These are phyloP conservation scores for Candidula unifasciata DNA, from an alignment of 2,888 invertebrate genomes.

Conservation along the genomic window DNA sequence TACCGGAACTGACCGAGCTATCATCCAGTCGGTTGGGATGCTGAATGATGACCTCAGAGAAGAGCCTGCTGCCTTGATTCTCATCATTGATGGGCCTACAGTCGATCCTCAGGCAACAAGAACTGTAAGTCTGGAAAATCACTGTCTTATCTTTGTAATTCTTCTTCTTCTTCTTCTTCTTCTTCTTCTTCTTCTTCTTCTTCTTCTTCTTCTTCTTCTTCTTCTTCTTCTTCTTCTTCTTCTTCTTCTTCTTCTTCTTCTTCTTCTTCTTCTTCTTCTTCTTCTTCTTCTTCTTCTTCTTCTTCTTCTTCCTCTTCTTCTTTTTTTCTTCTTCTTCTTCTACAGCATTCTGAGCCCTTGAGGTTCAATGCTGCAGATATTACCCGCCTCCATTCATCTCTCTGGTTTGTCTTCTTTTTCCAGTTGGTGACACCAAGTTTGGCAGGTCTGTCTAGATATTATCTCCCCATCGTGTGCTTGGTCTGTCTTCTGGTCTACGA, in stretches of 20 bases:
- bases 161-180: background rate
- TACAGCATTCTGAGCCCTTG: too few relatives aligned
- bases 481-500: too few relatives aligned
- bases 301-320: background rate
- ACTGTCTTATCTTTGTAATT: background rate
- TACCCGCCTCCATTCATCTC: too few relatives aligned
- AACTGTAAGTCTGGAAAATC: conserved; percentile 31
- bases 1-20: conserved; percentile 46
- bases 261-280: background rate
- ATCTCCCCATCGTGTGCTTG: too few relatives aligned
- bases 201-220: background rate
- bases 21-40: conserved; percentile 34
- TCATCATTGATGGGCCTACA: conserved; percentile 53
- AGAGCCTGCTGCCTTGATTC: conserved; percentile 23
- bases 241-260: background rate
- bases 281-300: background rate
- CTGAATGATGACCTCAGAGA: conserved; percentile 22
- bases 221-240: background rate
- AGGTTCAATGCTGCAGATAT: too few relatives aligned
- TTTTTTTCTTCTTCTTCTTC: too few relatives aligned
- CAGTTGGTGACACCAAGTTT: too few relatives aligned
- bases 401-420: too few relatives aligned
- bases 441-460: too few relatives aligned
- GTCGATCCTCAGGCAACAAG: conserved; percentile 37
- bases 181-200: background rate